Base-by-base conservation (phyloP, 2,113 vertebrate genomes). In the Megalops atlanticus region DNA sequence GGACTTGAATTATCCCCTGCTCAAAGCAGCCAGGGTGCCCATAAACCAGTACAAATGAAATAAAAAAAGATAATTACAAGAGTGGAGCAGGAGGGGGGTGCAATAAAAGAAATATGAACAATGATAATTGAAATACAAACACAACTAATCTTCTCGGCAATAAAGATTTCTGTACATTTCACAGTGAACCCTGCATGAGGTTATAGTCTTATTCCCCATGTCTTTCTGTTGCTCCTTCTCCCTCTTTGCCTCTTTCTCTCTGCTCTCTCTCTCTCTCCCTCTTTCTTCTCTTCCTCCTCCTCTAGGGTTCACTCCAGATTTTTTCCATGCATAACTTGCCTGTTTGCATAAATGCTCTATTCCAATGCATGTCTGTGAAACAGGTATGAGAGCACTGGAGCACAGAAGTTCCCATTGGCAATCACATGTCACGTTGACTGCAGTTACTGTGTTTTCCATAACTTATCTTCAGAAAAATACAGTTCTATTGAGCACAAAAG, bases 161-260 rank as follows among this genome's bases (percentile, higher is more conserved):
- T 94, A 94, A 93, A 78, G 89, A 92, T 88, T 86, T 86, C 83
- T 88, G 86, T 87, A 91, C 89, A 87, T 90, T 88, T 90, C 90
- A 88, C 87, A 88, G 91, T 90, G 89, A 87, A 86, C 71, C 71
- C 89, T 92, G 92, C 92, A 92, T 93, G 93, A 90, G 89, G 82
- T 78, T 83, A 69, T 35, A 43, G 36, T 77, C 52, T 76, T 40
- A 74, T 84, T 77, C 76, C 41, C 76, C 33, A 39, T 40, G 27
- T 18, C 24, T n/a, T n/a, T n/a, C n/a, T n/a, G n/a, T n/a, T n/a
- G n/a, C 36, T 15, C 14, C 8, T 3, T 74, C 72, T 68, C 47
- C 36, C 77, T 35, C 47, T 49, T 58, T 8, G 18, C 12, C 64
- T 27, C 4, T 69, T 12, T 15, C n/a, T 35, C 18, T 43, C 38